Evolutionary conservation across 2,113 vertebrate genomes (phyloP).

Genomic region (Panthera leo): DNA sequence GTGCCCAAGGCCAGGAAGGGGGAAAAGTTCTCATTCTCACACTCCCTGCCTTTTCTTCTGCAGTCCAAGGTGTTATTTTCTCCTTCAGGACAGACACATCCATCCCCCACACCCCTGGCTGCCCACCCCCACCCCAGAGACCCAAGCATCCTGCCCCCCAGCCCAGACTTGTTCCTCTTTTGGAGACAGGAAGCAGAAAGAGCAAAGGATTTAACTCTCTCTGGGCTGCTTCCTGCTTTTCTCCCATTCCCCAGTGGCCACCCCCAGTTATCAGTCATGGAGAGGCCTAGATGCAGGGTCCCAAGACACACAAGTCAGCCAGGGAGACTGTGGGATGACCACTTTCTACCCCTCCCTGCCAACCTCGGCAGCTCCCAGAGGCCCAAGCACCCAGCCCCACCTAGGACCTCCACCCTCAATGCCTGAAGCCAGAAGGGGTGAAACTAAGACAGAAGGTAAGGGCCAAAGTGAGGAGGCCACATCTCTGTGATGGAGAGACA

Average conservation of each 20-base stretch:
- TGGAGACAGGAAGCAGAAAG: slow-evolving; percentile 71
- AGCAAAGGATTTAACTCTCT: slow-evolving; percentile 60
- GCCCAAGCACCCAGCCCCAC: background rate
- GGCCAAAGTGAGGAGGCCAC: background rate
- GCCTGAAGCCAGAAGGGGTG: background rate
- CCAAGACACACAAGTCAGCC: background rate
- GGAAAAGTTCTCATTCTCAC: slow-evolving; percentile 62
- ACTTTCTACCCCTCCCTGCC: background rate
- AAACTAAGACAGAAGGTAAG: background rate
- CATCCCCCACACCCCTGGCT: slow-evolving; percentile 28
- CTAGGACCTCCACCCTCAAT: background rate
- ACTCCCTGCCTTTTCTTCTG: slow-evolving; percentile 33
- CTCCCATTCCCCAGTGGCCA: background rate
- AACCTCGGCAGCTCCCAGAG: background rate
- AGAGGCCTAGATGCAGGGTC: background rate
- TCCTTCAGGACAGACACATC: slow-evolving; percentile 49
- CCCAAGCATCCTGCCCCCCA: slow-evolving; percentile 66
- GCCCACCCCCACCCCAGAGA: slow-evolving; percentile 34
- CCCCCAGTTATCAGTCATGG: background rate
- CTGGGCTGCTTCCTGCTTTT: background rate
- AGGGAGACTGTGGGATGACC: background rate
- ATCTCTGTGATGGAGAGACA: background rate
- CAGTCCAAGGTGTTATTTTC: slow-evolving; percentile 74
- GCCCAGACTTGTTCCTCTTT: slow-evolving; percentile 72
- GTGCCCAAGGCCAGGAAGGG: slow-evolving; percentile 77